Percentiles rank a stretch among this genome's conserved stretches.
Conservation (phyloP, 2,113 vertebrate genomes). For the Onychostruthus taczanowskii region DNA sequence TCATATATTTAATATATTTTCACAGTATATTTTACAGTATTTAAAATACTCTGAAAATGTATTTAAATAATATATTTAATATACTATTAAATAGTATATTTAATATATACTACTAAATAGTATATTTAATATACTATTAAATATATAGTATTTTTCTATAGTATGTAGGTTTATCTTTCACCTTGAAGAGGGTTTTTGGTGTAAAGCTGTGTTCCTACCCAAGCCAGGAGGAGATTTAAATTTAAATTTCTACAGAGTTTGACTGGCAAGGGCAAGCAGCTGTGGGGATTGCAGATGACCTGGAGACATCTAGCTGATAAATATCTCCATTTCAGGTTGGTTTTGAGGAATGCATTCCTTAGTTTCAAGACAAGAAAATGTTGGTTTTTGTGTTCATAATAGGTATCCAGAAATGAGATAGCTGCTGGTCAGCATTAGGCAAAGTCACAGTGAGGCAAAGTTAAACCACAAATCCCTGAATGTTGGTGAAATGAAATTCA, state of each 20-base stretch:
- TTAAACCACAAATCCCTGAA: not conserved
- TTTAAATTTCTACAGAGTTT: not conserved
- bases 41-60: not conserved
- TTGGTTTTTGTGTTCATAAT: not conserved
- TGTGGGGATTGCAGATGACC: not conserved
- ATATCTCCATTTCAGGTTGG: not conserved
- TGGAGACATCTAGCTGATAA: not conserved
- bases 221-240: not conserved
- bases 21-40: too few relatives aligned
- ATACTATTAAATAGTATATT: not conserved
- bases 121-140: not conserved
- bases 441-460: not conserved
- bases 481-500: not conserved
- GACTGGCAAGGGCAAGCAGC: not conserved
- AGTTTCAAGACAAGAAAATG: not conserved
- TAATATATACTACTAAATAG: not conserved
- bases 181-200: not conserved
- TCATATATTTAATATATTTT: too few relatives aligned
- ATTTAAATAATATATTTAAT: not conserved
- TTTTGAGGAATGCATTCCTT: not conserved
- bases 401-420: not conserved
- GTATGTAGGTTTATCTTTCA: not conserved
- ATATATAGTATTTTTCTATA: not conserved
- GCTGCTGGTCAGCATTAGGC: not conserved
- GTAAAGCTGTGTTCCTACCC: not conserved